Evolutionary conservation across 2,113 vertebrate genomes (phyloP).

Genomic region (Pithys albifrons): DNA sequence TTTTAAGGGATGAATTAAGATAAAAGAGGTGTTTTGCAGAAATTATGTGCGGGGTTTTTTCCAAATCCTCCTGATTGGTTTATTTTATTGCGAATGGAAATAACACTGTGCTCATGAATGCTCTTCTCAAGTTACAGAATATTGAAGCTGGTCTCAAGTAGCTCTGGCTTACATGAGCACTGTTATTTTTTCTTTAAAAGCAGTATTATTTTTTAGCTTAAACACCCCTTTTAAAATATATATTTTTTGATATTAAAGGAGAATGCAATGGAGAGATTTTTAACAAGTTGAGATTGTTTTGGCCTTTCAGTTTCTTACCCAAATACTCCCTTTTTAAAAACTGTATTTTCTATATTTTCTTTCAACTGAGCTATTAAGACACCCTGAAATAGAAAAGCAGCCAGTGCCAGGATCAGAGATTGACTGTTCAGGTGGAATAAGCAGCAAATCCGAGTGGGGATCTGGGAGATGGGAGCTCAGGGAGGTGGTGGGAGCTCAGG

Average conservation of each 20-base stretch:
- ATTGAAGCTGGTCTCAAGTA: not conserved
- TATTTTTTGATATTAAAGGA: not conserved
- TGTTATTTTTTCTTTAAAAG: not conserved
- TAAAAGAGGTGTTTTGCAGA: not conserved
- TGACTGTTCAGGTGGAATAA: not conserved
- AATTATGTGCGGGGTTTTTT: not conserved
- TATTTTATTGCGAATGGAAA: not conserved
- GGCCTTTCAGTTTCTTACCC: not conserved
- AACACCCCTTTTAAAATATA: not conserved
- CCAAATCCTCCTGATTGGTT: not conserved
- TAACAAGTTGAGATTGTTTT: not conserved
- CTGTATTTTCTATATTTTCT: not conserved
- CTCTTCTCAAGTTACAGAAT: not conserved
- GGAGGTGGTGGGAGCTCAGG: not conserved
- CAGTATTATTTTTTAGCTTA: not conserved
- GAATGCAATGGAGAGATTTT: not conserved
- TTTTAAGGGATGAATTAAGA: not conserved
- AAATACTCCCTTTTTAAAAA: not conserved
- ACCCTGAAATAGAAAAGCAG: not conserved
- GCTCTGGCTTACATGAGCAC: not conserved
- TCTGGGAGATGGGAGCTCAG: not conserved
- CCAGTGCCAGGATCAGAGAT: not conserved
- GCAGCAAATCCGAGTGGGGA: not conserved
- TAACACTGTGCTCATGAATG: not conserved
- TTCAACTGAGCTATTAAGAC: not conserved